These are phyloP conservation scores for Erynnis tages DNA, from an alignment of 2,888 invertebrate genomes.

Conservation along the genomic window DNA sequence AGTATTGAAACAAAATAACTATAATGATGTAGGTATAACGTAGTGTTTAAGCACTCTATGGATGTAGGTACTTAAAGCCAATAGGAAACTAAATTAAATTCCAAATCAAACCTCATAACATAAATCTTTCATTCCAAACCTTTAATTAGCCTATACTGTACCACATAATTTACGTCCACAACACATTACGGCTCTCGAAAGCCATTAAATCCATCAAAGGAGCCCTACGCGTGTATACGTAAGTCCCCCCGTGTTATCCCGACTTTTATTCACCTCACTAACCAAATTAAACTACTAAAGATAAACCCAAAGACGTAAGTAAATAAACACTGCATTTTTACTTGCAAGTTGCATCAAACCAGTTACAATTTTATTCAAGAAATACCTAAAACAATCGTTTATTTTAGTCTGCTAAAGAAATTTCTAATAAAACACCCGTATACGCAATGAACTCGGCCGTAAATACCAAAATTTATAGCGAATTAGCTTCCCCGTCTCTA, in stretches of 20 bases:
- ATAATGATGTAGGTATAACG: too few species aligned
- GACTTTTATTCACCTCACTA: slow-evolving; percentile 12
- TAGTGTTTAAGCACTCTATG: too few species aligned
- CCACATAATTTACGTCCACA: slow-evolving; percentile 12
- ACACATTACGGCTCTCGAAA: slow-evolving; percentile 33
- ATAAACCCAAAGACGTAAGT: neutral
- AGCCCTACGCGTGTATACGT: slow-evolving; percentile 7
- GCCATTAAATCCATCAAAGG: slow-evolving; percentile 32
- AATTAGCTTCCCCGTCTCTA: slow-evolving; percentile 14
- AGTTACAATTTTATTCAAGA: too few species aligned
- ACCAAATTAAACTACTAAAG: neutral
- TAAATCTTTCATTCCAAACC: slow-evolving; percentile 14
- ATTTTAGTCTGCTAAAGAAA: neutral
- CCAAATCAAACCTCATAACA: neutral
- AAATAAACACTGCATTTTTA: slow-evolving; percentile 21
- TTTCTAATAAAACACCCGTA: neutral
- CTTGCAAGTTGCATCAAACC: too few species aligned
- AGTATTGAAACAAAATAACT: too few species aligned
- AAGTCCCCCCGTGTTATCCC: neutral
- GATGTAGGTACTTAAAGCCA: too few species aligned
- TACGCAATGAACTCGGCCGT: neutral
- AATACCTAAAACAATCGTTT: neutral
- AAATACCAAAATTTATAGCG: slow-evolving; percentile 10
- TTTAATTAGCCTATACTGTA: slow-evolving; percentile 7
- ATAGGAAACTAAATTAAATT: neutral